Base-by-base conservation (phyloP, 1,140 invertebrate genomes). In the Whitmania pigra region DNA sequence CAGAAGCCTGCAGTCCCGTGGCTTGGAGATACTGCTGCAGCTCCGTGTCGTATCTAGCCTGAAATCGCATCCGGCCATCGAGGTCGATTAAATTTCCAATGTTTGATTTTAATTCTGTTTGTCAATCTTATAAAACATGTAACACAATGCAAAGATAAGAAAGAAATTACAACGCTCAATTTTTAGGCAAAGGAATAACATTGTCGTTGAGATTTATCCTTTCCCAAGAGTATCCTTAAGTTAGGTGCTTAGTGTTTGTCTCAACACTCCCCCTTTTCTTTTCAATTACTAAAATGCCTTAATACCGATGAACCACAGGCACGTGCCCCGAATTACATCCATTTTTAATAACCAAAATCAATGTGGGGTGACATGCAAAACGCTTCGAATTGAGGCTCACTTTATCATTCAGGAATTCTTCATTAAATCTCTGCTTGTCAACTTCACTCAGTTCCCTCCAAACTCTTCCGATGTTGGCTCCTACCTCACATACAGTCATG, bases 1-100 rank as follows among this genome's bases (percentile, higher is more conserved):
- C 74, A 6, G 74, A 74, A 20, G 68, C 67, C 67, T 72, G 71
- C 15, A 74, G 49, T 43, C 74, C 74, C 11, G 72, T 74, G 2
- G 53, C 36, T 31, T 72, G 66, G 40, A 74, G 43, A 68, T 74
- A 74, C 0, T 57, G 53, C 70, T 72, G 71, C 7, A 74, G 54
- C 2, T 72, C 71, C 20, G 31, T 55, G 20, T 74, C 74, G 53
- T 74, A 74, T 54, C 66, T 74, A 13, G 60, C 60, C 74, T 74
- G 43, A 31, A 72, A 25, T 22, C 22, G 11, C 25, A 57, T 9
- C n/a, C 67, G 40, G 67, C 11, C 18, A 31, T 22, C 29, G 11
- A 11, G 57, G 6, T 63, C 29, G 0, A 63, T 17, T 63, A 31
- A 63, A 18, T 63, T 15, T 11, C 11, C 11, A 63, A 31, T 63